These are phyloP conservation scores for Paracanthobrama guichenoti DNA, from an alignment of 2,113 vertebrate species.

Conservation along the genomic window DNA sequence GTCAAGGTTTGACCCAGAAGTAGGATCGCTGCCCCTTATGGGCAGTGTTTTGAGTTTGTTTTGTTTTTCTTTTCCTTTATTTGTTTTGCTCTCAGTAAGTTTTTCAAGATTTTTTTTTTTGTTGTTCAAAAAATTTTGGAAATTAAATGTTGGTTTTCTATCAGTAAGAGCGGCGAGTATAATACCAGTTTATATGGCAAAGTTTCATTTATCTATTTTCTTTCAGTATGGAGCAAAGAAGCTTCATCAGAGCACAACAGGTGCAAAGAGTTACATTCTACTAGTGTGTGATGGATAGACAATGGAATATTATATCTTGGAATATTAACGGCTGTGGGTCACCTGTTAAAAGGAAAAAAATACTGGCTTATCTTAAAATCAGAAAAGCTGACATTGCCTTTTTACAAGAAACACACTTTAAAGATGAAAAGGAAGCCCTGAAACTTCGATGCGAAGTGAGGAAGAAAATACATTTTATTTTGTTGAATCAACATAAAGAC, in stretches of 20 bases:
- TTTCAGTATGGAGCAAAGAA: neutral
- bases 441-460: neutral
- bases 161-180: neutral
- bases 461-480: neutral
- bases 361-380: neutral
- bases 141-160: neutral
- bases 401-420: neutral
- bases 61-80: neutral
- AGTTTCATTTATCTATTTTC: neutral
- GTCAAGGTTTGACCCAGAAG: constrained; percentile 1
- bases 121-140: neutral
- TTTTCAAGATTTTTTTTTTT: neutral
- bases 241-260: neutral
- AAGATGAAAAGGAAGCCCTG: constrained; percentile 7
- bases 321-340: constrained; percentile 16
- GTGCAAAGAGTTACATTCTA: no score
- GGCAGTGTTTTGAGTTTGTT: constrained; percentile 7
- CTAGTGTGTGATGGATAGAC: neutral
- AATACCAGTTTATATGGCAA: neutral
- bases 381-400: neutral
- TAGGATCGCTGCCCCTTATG: neutral
- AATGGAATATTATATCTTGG: neutral
- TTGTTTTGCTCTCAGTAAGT: neutral
- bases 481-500: neutral
- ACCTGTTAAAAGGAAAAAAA: constrained; percentile 18